Evolutionary conservation across 2,888 invertebrate species (phyloP).

Genomic region (Drosophila ezoana): DNA sequence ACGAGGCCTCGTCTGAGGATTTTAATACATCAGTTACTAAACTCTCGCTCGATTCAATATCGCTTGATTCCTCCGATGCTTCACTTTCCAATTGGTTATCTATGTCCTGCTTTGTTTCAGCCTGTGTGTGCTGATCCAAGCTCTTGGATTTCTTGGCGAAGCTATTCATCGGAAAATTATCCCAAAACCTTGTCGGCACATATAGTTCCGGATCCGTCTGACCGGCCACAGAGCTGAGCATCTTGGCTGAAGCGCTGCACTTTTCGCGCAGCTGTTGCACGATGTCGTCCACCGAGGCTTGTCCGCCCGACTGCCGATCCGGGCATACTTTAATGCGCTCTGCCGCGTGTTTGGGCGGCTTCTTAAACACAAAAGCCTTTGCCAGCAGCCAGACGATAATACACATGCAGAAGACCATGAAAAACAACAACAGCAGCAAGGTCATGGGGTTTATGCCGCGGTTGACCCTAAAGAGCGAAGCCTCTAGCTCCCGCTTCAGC

Average conservation of each 20-base stretch:
- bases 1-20: not conserved
- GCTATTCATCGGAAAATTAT: slow-evolving; percentile 22
- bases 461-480: not conserved
- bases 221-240: not conserved
- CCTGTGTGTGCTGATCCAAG: no score
- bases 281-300: slow-evolving; percentile 20
- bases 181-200: slow-evolving; percentile 42
- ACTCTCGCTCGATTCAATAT: slow-evolving; percentile 7
- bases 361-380: slow-evolving; percentile 41
- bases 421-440: slow-evolving; percentile 28
- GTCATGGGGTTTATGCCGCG: slow-evolving; percentile 1
- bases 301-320: slow-evolving; percentile 34
- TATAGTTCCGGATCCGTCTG: slow-evolving; percentile 11
- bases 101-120: not conserved
- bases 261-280: slow-evolving; percentile 26
- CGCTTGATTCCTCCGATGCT: not conserved
- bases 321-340: not conserved
- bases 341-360: not conserved
- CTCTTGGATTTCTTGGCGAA: not conserved
- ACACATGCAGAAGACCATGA: slow-evolving; percentile 28
- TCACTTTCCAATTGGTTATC: not conserved
- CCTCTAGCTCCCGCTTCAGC: slow-evolving; percentile 38
- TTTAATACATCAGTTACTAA: no score
- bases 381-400: slow-evolving; percentile 33
- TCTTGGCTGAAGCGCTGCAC: slow-evolving; percentile 8